Conservation (phyloP, 2,113 vertebrate genomes). For the Laticauda colubrina region DNA sequence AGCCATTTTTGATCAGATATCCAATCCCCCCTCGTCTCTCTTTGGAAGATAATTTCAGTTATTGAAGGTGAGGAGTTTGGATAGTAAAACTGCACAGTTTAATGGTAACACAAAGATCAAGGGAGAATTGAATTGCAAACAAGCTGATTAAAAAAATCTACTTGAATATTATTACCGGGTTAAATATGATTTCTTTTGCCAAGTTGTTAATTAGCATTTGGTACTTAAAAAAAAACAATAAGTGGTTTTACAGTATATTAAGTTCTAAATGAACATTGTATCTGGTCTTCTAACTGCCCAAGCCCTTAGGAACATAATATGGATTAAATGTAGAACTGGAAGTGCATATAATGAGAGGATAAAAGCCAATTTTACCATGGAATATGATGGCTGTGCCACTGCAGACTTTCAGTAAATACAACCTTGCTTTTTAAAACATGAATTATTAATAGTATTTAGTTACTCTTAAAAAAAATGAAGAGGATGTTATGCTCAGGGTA, state of each 20-base stretch:
- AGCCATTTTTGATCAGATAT: not conserved
- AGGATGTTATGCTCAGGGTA: conserved; percentile 15
- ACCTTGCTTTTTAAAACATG: conserved; percentile 16
- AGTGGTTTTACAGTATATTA: conserved; percentile 48
- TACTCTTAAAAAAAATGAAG: conserved; percentile 25
- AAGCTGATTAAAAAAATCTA: conserved; percentile 46
- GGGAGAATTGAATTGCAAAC: conserved; percentile 56
- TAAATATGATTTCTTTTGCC: conserved; percentile 50
- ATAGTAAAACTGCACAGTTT: conserved; percentile 52
- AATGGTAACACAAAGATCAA: conserved; percentile 60
- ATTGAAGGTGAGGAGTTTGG: conserved; percentile 46
- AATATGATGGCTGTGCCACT: conserved; percentile 23
- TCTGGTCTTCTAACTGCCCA: conserved; percentile 42
- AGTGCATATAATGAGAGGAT: conserved; percentile 43
- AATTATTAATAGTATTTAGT: conserved; percentile 12
- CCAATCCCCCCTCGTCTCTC: not conserved
- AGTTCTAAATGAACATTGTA: conserved; percentile 49
- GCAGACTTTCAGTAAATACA: conserved; percentile 5
- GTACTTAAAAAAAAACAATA: conserved; percentile 32
- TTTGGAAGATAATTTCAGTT: conserved; percentile 48
- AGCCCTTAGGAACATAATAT: conserved; percentile 36
- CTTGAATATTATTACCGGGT: conserved; percentile 49
- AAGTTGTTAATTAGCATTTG: conserved; percentile 36
- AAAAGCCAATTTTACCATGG: conserved; percentile 53
- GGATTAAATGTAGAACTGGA: conserved; percentile 51